Percentiles rank a stretch among this genome's conserved stretches.
These are phyloP conservation scores for Apostichopus japonicus DNA, from an alignment of 35 echinoderm and acorn worm genomes.

Conservation along the genomic window DNA sequence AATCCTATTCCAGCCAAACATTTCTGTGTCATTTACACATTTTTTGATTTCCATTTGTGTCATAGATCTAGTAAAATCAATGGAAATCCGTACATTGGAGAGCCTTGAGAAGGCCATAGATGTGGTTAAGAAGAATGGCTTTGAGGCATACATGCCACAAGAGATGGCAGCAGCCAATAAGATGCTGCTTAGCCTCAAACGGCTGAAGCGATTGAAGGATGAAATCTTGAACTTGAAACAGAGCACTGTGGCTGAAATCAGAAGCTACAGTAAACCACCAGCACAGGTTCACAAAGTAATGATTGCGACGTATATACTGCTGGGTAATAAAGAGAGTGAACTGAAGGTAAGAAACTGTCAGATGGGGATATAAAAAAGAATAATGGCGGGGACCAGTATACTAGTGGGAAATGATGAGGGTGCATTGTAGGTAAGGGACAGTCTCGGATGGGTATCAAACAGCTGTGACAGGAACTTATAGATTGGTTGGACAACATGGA, in stretches of 20 bases:
- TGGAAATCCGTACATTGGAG: conserved; percentile 87
- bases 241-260: conserved; percentile 94
- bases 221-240: conserved; percentile 97
- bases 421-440: no score
- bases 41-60: not conserved
- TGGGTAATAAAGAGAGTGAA: conserved; percentile 90
- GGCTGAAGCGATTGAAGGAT: conserved; percentile 85
- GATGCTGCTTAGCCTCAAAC: conserved; percentile 89
- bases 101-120: conserved; percentile 87
- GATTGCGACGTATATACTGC: conserved; percentile 95
- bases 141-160: conserved; percentile 86
- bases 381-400: no score
- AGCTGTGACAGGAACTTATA: no score
- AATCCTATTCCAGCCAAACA: not conserved
- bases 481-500: no score
- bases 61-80: conserved; percentile 80
- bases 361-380: no score
- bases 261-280: conserved; percentile 94
- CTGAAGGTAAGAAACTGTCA: conserved; percentile 61
- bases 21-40: not conserved
- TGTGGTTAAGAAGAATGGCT: conserved; percentile 94
- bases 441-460: no score
- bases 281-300: conserved; percentile 87
- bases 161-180: conserved; percentile 96
- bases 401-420: no score